Percentiles rank a stretch among this genome's conserved stretches.
Conservation (phyloP, 1,140 invertebrate species). For the Delia radicum region DNA sequence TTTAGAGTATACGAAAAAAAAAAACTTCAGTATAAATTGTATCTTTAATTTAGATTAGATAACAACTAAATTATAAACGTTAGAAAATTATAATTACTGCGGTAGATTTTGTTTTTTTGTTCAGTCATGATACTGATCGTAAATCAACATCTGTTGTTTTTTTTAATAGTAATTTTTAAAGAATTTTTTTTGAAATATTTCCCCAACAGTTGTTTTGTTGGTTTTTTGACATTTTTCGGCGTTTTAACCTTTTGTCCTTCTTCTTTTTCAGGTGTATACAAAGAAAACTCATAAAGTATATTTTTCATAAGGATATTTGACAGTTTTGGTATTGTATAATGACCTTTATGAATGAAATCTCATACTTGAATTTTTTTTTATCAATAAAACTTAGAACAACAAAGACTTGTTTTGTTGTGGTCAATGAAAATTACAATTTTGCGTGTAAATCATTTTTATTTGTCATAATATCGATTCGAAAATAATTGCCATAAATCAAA, state of each 20-base stretch:
- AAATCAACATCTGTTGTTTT: not conserved
- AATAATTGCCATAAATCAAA: too few species aligned
- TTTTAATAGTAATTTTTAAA: not conserved
- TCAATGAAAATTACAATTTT: not conserved
- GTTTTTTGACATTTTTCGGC: not conserved
- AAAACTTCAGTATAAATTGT: not conserved
- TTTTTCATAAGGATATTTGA: not conserved
- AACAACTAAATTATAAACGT: not conserved
- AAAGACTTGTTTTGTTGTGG: not conserved
- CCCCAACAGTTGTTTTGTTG: not conserved
- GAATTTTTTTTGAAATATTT: not conserved
- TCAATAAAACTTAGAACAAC: not conserved
- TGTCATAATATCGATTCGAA: too few species aligned
- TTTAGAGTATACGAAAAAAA: not conserved
- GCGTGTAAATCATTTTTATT: not conserved
- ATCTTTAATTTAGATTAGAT: not conserved
- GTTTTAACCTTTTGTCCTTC: not conserved
- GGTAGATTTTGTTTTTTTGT: not conserved
- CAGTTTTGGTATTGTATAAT: not conserved
- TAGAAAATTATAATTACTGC: not conserved
- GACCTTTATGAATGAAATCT: too few species aligned
- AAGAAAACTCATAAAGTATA: not conserved
- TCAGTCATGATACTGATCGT: not conserved
- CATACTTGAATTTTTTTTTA: not conserved
- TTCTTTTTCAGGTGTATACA: not conserved